A percentile compares a stretch with the other conserved stretches of the same genome.
Evolutionary conservation across 2,888 invertebrate species (phyloP).

Genomic region (Plebejus argus): DNA sequence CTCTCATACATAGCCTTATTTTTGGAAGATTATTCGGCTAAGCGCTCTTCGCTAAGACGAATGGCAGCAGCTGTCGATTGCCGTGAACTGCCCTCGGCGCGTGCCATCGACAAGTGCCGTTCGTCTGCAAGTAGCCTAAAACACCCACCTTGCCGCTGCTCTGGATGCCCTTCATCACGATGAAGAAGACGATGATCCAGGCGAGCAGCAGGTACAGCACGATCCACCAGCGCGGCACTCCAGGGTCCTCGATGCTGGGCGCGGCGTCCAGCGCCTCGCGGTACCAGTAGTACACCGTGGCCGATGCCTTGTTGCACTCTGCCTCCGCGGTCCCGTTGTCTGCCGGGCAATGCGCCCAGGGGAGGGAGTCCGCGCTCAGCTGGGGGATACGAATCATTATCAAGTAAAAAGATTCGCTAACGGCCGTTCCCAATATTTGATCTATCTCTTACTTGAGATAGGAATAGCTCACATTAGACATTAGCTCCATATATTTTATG

Average conservation of each 20-base stretch:
- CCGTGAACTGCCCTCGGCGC: too few species aligned
- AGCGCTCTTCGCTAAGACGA: too few species aligned
- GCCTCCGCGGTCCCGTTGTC: constrained; percentile 84
- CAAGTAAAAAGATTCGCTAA: too few species aligned
- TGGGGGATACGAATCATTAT: constrained; percentile 52
- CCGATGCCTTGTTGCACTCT: constrained; percentile 91
- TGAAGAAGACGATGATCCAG: constrained; percentile 95
- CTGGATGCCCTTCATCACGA: constrained; percentile 98
- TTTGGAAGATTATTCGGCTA: too few species aligned
- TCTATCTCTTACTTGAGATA: too few species aligned
- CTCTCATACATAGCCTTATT: too few species aligned
- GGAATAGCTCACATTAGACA: too few species aligned
- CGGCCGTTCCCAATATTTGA: too few species aligned
- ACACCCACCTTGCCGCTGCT: constrained; percentile 92
- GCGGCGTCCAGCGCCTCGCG: constrained; percentile 93
- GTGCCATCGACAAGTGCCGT: not conserved
- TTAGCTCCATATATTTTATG: too few species aligned
- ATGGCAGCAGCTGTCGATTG: not conserved
- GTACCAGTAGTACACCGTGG: constrained; percentile 97
- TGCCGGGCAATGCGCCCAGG: constrained; percentile 91
- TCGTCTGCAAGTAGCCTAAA: not conserved
- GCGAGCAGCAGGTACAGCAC: constrained; percentile 91
- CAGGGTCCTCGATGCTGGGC: constrained; percentile 91
- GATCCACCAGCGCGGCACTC: constrained; percentile 96
- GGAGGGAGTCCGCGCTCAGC: constrained; percentile 84